phyloP scores from a whole-genome alignment of 2,113 vertebrate genomes.

The Channa argus region DNA sequence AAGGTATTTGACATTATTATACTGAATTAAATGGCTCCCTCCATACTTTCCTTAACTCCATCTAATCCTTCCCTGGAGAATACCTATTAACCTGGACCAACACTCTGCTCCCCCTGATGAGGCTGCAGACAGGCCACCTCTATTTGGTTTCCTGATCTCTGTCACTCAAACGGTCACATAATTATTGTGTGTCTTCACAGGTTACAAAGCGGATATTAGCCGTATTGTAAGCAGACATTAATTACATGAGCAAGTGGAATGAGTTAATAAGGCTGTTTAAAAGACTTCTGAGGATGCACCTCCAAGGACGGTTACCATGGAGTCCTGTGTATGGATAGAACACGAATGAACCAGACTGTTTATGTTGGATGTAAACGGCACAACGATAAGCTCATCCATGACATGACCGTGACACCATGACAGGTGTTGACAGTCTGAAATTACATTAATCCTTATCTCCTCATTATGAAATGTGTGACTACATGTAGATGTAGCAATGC shows the following conservation, averaged over 20 bases:
- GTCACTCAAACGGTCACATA: conserved; percentile 65
- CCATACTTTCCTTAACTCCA: conserved; percentile 44
- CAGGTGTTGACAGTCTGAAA: conserved; percentile 69
- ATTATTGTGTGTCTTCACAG: conserved; percentile 57
- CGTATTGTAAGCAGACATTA: conserved; percentile 66
- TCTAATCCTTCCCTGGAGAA: conserved; percentile 66
- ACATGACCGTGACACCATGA: conserved; percentile 48
- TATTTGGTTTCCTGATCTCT: conserved; percentile 65
- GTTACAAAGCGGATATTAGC: conserved; percentile 58
- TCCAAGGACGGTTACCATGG: conserved; percentile 42
- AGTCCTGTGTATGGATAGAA: conserved; percentile 30
- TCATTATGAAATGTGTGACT: conserved; percentile 65
- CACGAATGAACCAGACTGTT: conserved; percentile 37
- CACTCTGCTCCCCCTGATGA: conserved; percentile 35
- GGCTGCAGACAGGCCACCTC: conserved; percentile 43
- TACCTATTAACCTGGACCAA: conserved; percentile 68
- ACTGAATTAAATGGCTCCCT: conserved; percentile 43
- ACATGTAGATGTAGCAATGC: conserved; percentile 40
- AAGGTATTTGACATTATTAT: conserved; percentile 56
- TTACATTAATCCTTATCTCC: conserved; percentile 75
- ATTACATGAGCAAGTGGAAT: conserved; percentile 59
- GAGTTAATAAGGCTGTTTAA: conserved; percentile 58
- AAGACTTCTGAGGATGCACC: conserved; percentile 18
- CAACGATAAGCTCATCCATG: conserved; percentile 61
- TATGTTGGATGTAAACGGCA: conserved; percentile 60